Base-by-base conservation (phyloP, 2,888 invertebrate species). In the Andrena dorsata region DNA sequence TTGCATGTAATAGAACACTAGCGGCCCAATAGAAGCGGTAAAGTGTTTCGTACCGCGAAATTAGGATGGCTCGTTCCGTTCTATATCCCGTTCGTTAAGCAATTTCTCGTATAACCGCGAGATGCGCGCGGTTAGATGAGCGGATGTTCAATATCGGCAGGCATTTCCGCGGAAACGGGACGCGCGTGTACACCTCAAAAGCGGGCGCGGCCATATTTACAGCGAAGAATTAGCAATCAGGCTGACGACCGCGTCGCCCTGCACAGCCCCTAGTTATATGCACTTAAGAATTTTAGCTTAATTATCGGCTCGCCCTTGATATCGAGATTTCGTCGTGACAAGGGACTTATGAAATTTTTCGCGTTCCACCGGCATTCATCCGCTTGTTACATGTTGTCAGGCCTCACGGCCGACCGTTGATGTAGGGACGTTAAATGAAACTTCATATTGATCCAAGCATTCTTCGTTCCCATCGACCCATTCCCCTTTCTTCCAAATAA, bases 141-240 rank as follows among this genome's bases (percentile, higher is more conserved):
- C 89, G 90, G 90, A 91, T 91, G 89, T 91, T 91, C 87, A 89
- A 90, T 90, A 91, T 90, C 87, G 90, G 83, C 84, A 85, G 87
- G 81, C 84, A 83, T 90, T 91, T 90, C 86, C 88, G 81, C 69
- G 78, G 60, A 71, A 75, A 71, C 64, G 47, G 65, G n/a, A 76
- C 51, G n/a, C 53, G 68, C 49, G 10, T 35, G 65, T 56, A 51
- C 56, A 20, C 69, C 53, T 85, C 76, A 86, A 85, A 86, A 70
- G 51, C 56, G 75, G 74, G 58, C 56, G 7, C 23, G 23, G 13
- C 64, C 63, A 49, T 63, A 63, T 73, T 75, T 78, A 51, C 41
- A 16, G 53, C 63, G 82, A 73, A 75, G 74, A 78, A 82, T 84
- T 77, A 76, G 61, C 80, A 74, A 75, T 80, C 75, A 72, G 71